Percentiles rank a stretch among this genome's conserved stretches.
Conservation (phyloP, 2,797 vertebrate species). For the Phalloptychus januarius region DNA sequence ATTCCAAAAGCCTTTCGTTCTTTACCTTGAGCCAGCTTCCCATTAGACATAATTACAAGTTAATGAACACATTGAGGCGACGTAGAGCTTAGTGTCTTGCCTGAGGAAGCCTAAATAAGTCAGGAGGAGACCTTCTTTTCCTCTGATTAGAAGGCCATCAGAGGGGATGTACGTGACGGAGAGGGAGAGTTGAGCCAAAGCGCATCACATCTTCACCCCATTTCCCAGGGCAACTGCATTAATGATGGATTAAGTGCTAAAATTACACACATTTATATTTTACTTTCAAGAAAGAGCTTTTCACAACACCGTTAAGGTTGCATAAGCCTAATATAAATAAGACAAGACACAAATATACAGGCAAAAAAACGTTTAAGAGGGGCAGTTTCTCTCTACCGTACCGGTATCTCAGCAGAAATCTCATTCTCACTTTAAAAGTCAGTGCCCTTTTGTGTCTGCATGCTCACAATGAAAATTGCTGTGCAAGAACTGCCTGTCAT, state of each 20-base stretch:
- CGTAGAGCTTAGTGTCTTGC: not conserved
- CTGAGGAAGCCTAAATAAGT: not conserved
- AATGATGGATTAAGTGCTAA: slow-evolving; percentile 70
- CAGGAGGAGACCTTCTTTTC: not conserved
- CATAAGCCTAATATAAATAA: slow-evolving; percentile 32
- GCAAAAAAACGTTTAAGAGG: slow-evolving; percentile 23
- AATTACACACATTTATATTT: slow-evolving; percentile 68
- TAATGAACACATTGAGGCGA: not conserved
- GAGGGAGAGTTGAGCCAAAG: not conserved
- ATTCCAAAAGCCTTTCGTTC: not conserved
- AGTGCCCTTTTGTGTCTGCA: slow-evolving; percentile 53
- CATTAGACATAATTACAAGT: not conserved
- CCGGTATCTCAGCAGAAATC: slow-evolving; percentile 56
- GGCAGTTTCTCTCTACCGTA: slow-evolving; percentile 40
- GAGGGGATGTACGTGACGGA: not conserved
- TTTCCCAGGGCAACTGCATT: slow-evolving; percentile 59
- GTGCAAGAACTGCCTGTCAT: slow-evolving; percentile 61
- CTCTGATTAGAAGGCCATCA: not conserved
- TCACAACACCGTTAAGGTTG: slow-evolving; percentile 42
- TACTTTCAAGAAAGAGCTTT: slow-evolving; percentile 50
- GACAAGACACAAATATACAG: slow-evolving; percentile 20
- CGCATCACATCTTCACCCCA: not conserved
- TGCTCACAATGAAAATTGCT: slow-evolving; percentile 70
- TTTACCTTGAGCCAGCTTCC: slow-evolving; percentile 5
- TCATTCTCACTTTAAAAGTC: slow-evolving; percentile 51